phyloP scores from a whole-genome alignment of 2,113 vertebrate genomes.

The Pampusana beccarii region DNA sequence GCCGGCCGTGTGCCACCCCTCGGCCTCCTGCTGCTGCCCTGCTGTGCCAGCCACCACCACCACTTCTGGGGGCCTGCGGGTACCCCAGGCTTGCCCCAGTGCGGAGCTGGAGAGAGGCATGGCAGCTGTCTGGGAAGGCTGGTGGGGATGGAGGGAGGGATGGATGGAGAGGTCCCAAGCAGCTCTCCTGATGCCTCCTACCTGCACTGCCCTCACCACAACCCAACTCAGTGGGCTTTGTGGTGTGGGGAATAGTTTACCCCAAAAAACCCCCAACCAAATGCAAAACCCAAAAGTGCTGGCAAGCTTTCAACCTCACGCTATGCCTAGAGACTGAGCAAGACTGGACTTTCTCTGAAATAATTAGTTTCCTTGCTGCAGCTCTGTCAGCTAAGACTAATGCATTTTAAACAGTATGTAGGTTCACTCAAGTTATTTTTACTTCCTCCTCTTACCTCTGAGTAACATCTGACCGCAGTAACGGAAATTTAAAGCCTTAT shows the following conservation, averaged over 20 bases:
- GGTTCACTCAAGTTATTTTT: slow-evolving; percentile 24
- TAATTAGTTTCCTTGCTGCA: neutral
- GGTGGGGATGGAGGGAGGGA: neutral
- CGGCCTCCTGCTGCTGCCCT: neutral
- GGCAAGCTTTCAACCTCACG: neutral
- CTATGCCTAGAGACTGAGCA: neutral
- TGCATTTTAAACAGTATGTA: neutral
- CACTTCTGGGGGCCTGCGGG: rapidly evolving
- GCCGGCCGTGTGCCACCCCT: rapidly evolving
- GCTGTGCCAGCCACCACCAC: neutral
- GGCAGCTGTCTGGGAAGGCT: neutral
- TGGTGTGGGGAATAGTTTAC: neutral
- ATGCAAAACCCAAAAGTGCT: neutral
- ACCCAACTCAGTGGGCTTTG: neutral
- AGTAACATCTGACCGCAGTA: neutral
- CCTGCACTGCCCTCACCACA: neutral
- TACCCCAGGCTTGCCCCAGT: rapidly evolving
- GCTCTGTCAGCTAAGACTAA: neutral
- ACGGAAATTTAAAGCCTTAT: neutral
- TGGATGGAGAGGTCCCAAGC: neutral
- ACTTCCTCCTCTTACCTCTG: slow-evolving; percentile 21
- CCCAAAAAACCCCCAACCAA: neutral
- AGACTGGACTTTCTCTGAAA: neutral
- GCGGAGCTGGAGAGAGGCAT: rapidly evolving
- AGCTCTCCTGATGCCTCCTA: neutral